Evolutionary conservation across 1,140 invertebrate genomes (phyloP), one percentile per base, ranked within the genome.

Genomic region (Ceratitis capitata): DNA sequence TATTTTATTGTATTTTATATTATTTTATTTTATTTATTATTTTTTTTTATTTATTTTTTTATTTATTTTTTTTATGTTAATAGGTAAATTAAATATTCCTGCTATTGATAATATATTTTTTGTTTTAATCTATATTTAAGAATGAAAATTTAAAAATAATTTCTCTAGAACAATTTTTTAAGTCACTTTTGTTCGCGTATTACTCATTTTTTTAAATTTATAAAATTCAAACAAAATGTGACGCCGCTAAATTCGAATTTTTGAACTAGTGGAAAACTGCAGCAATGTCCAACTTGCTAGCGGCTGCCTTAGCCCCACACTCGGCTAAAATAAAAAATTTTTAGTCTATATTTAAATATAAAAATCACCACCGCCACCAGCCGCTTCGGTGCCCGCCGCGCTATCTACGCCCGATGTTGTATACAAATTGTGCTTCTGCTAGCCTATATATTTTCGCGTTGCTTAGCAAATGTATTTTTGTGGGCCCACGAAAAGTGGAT

Each of bases 401-500:
- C 39, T 74, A 42, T 39, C 10, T 39, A 74, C 39, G 42, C 39
- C 23, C 42, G 19, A 10, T 14, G 45, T 47, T 45, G n/a, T 78
- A n/a, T 78, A 78, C 35, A 78, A 78, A 39, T 78, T 45, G 69
- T n/a, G 32, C 45, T 78, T 39, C 69, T 35, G 69, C 39, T 78
- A 78, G 69, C 69, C 69, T 78, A 78, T 78, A 78, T 78, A 78
- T 78, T 78, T 78, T 78, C 45, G 69, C 69, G 69, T 39, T 78
- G 69, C 39, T 74, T 78, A 42, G 69, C 39, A 45, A 78, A 78
- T 78, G 69, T 78, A 78, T 78, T 78, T 78, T 78, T 78, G 69
- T 45, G 45, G n/a, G 42, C 39, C 39, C 9, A 42, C 69, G 9
- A 45, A 45, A 78, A 5, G 29, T 64, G 7, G 29, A 56, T 78